Evolutionary conservation across 1,140 invertebrate genomes (phyloP).

Genomic region (Kradibia gibbosae): DNA sequence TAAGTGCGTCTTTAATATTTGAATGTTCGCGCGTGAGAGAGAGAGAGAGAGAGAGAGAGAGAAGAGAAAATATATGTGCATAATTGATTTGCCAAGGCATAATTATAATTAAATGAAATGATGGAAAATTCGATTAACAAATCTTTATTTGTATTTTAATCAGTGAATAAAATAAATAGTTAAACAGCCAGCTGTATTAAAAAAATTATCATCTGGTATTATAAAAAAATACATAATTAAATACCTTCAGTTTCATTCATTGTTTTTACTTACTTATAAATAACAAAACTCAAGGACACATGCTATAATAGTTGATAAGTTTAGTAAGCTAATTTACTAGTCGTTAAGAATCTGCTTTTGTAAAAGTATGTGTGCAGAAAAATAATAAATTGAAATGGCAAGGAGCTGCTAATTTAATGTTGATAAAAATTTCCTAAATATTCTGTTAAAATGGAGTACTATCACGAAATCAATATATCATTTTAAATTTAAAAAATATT

Average conservation of each 20-base stretch:
- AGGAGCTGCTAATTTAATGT: background rate
- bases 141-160: constrained; percentile 42
- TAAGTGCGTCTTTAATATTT: too few relatives aligned
- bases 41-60: too few relatives aligned
- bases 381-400: constrained; percentile 16
- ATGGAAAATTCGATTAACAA: constrained; percentile 12
- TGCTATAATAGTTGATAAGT: constrained; percentile 6
- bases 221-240: constrained; percentile 41
- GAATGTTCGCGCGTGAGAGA: too few relatives aligned
- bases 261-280: constrained; percentile 16
- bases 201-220: constrained; percentile 24
- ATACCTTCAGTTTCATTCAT: constrained; percentile 39
- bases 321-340: background rate
- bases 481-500: constrained; percentile 29
- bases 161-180: constrained; percentile 42
- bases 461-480: background rate
- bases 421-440: background rate
- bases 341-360: constrained; percentile 14
- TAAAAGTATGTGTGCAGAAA: constrained; percentile 36
- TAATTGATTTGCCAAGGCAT: constrained; percentile 27
- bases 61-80: too few relatives aligned
- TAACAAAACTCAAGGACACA: constrained; percentile 17
- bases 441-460: constrained; percentile 14
- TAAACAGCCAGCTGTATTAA: constrained; percentile 51
- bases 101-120: constrained; percentile 11